Evolutionary conservation across 1,140 invertebrate species (phyloP), one percentile per base, ranked within the genome.

Genomic region (Pachyrhynchus sulphureomaculatus): DNA sequence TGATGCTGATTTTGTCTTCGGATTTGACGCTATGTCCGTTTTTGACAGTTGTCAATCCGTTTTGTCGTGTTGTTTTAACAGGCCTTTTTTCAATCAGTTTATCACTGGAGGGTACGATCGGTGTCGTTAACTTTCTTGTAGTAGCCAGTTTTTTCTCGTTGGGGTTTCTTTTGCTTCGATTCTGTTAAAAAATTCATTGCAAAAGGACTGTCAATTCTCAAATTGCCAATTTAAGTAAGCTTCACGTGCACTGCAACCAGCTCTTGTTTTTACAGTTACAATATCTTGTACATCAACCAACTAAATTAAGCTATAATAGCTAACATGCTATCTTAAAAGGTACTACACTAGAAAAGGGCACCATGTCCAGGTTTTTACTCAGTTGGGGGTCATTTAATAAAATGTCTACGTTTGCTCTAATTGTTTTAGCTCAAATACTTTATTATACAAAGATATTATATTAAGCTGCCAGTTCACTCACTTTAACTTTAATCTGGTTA

Each of bases 151-250:
- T 58, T 66, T 66, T 17, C 34, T 51, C 17, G 54, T 10, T 54
- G 55, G 54, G 18, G 52, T 63, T 49, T 72, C 70, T 33, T 66
- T 68, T 18, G 54, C 34, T 34, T 72, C 73, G 42, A 64, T 74
- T 72, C 73, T 75, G 72, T 72, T 60, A 68, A 75, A 65, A 73
- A 72, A 70, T 15, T 51, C 47, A 60, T 48, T 59, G 41, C 39
- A 53, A 39, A 52, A 15, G 24, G 45, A 42, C n/a, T 8, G 17
- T 2, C 10, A 48, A 12, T 49, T 44, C 33, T 17, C 37, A 42
- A 42, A 29, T 24, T 42, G 3, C 2, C 12, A 37, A 26, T 9
- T 24, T 36, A 32, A 59, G n/a, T 32, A 53, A 41, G 20, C 36
- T 32, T 32, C 21, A 9, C 34, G 23, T 34, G 37, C 54, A 57